A percentile compares a stretch with the other conserved stretches of the same genome.
These are phyloP conservation scores for Aricia agestis DNA, from an alignment of 1,140 invertebrate genomes.

Conservation along the genomic window DNA sequence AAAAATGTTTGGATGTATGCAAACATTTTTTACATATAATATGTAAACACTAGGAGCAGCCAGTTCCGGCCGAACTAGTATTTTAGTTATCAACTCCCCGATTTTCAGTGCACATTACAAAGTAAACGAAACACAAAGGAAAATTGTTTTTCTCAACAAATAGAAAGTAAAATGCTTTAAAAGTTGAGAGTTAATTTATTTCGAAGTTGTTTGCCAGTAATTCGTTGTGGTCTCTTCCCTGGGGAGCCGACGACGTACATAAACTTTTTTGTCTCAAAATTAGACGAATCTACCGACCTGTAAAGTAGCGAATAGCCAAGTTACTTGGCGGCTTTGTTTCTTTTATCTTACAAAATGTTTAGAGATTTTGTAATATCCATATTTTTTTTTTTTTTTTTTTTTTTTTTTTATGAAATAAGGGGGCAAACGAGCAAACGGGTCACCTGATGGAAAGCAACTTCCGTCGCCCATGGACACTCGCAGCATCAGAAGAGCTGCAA, in stretches of 20 bases:
- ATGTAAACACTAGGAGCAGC: background rate
- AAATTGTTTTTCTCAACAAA: conserved; percentile 66
- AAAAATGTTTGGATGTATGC: background rate
- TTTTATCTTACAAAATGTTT: background rate
- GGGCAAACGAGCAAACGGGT: too few relatives aligned
- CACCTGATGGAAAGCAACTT: too few relatives aligned
- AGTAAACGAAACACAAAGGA: conserved; percentile 59
- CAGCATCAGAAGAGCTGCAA: too few relatives aligned
- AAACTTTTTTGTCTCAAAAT: conserved; percentile 59
- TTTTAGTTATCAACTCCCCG: conserved; percentile 13
- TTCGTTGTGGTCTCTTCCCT: conserved; percentile 64
- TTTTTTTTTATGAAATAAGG: too few relatives aligned
- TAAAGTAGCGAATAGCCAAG: background rate
- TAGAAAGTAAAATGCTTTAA: conserved; percentile 68
- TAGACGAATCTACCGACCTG: conserved; percentile 31
- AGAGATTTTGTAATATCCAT: background rate
- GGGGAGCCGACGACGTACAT: conserved; percentile 49
- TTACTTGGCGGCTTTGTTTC: background rate
- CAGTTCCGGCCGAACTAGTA: background rate
- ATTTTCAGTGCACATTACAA: conserved; percentile 34
- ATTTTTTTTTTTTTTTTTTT: too few relatives aligned
- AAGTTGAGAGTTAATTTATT: conserved; percentile 74
- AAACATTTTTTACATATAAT: too few relatives aligned
- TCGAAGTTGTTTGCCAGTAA: conserved; percentile 70
- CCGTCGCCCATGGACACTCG: too few relatives aligned